Percentiles rank a stretch among this genome's conserved stretches.
Conservation (phyloP, 2,113 vertebrate species). For the Mixornis gularis region DNA sequence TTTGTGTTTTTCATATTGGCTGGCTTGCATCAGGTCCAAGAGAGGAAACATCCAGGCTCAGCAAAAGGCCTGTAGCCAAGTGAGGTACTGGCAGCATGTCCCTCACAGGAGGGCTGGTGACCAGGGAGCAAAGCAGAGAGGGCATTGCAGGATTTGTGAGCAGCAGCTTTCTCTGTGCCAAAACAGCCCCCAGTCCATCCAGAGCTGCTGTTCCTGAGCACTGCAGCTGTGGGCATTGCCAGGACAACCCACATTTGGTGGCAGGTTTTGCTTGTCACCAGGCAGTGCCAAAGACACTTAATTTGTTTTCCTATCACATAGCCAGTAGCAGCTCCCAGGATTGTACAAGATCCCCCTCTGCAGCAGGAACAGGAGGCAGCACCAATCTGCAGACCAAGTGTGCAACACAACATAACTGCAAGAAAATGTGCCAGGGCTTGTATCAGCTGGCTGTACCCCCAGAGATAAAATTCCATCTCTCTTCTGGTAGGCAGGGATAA, state of each 20-base stretch:
- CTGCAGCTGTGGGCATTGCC: background rate
- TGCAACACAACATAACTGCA: background rate
- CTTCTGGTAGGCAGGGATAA: background rate
- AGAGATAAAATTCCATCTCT: background rate
- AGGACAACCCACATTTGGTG: background rate
- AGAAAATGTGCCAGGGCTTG: background rate
- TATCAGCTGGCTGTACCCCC: background rate
- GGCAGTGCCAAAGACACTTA: background rate
- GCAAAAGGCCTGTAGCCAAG: background rate
- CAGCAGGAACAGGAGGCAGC: background rate
- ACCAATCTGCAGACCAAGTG: background rate
- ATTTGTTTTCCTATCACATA: background rate
- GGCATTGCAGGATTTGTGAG: background rate
- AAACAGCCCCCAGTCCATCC: background rate
- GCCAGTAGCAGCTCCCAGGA: background rate
- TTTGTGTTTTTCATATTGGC: background rate
- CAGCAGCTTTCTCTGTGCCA: background rate
- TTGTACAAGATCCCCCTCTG: background rate
- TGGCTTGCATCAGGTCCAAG: background rate
- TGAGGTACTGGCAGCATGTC: rapidly evolving
- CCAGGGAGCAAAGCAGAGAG: rapidly evolving
- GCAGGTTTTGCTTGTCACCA: background rate
- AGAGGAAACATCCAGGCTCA: background rate
- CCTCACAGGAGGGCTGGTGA: background rate
- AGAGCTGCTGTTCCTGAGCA: background rate